phyloP scores from a whole-genome alignment of 2,797 vertebrate species.

The Platyrinchus mystaceus region DNA sequence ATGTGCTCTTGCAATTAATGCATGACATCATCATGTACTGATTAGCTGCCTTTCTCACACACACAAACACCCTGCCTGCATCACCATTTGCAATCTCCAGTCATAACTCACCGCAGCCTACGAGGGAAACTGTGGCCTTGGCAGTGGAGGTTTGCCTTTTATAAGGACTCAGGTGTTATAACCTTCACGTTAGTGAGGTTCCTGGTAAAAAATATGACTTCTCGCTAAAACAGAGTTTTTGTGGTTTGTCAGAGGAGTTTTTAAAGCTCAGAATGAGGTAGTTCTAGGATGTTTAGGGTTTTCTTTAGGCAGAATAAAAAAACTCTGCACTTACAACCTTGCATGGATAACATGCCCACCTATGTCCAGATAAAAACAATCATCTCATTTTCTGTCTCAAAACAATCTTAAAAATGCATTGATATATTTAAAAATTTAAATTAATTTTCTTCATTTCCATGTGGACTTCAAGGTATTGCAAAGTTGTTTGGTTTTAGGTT shows the following conservation, averaged over 20 bases:
- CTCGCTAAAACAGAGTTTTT: not conserved
- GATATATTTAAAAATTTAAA: not conserved
- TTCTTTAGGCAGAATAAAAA: not conserved
- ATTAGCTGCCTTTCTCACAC: not conserved
- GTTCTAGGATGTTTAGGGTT: not conserved
- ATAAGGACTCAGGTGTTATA: not conserved
- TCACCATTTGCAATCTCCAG: not conserved
- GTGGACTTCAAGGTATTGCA: not conserved
- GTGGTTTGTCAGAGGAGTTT: not conserved
- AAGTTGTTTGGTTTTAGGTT: no score
- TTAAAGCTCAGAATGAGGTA: not conserved
- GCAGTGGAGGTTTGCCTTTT: not conserved
- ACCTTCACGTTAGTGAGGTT: not conserved
- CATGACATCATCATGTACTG: accelerated
- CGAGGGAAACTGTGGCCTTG: not conserved
- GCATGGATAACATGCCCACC: not conserved
- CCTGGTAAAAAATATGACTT: not conserved
- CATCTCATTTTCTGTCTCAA: not conserved
- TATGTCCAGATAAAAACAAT: not conserved
- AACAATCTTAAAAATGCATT: not conserved
- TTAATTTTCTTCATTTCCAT: not conserved
- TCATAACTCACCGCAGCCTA: not conserved
- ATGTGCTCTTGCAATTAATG: not conserved
- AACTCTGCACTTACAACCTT: accelerated
- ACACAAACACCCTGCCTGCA: not conserved